Base-by-base conservation (phyloP, 2,797 vertebrate species). In the Pyrocephalus nanus region DNA sequence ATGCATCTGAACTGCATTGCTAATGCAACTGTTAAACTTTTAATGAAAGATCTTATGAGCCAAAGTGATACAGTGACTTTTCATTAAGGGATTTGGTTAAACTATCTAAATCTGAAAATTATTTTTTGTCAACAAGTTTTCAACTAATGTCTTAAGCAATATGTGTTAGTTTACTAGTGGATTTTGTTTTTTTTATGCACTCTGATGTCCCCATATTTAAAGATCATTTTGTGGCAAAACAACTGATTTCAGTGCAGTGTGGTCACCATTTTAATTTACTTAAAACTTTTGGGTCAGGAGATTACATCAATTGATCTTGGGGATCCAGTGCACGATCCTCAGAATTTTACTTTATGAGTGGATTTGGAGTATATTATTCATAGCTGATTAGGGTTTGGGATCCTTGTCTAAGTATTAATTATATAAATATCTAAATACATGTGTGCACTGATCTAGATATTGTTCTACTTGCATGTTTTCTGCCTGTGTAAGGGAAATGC, bases 221-320 rank as follows among this genome's bases (percentile, higher is more conserved):
- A 38, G 50, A 40, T 36, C 0, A 0, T 62, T 18, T 3, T 69
- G 29, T 14, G 60, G 21, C 14, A 43, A 26, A n/a, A 18, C 0
- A 15, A 3, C 12, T 67, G 32, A 57, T 94, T 74, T 67, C 45
- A 53, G 34, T 65, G 38, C 12, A 62, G 4, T 6, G 13, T 67
- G 7, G 15, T 86, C 43, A 69, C 19, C 8, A 1, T 27, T 86
- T 19, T 55, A 67, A 48, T 71, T 77, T 54, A 25, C 60, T 76
- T 74, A 8, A 15, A 48, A 9, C 19, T 73, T 90, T 60, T 36
- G 13, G 11, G 43, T 89, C 4, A 30, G 36, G 23, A 15, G 15
- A 30, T 71, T 30, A 6, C 2, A 3, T 34, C 45, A 53, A 0
- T 8, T 61, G 34, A 9, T 80, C 10, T 36, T 65, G 70, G 29